Percentiles rank a stretch among this genome's conserved stretches.
These are phyloP conservation scores for Sinopyrophorus schimmeli DNA, from an alignment of 2,888 invertebrate species.

Conservation along the genomic window DNA sequence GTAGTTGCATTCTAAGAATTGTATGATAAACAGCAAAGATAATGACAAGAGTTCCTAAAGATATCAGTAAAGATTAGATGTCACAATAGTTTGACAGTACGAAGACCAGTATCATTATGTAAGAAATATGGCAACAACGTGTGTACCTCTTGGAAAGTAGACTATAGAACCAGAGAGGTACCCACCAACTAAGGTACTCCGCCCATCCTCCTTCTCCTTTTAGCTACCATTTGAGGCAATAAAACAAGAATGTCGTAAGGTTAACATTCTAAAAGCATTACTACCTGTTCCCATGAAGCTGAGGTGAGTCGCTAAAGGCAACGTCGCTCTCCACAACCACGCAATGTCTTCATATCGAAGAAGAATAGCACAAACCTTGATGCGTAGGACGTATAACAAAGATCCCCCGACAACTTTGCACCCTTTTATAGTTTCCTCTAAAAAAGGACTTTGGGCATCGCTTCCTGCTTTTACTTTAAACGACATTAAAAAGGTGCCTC, in stretches of 20 bases:
- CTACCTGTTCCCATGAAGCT: constrained; percentile 42
- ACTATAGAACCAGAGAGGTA: constrained; percentile 15
- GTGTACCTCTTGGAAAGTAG: constrained; percentile 26
- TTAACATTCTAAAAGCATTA: constrained; percentile 33
- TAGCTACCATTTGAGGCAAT: constrained; percentile 9
- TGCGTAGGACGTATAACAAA: constrained; percentile 25
- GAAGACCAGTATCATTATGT: too few relatives aligned
- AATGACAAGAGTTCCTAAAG: constrained; percentile 8
- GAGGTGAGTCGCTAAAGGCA: constrained; percentile 34
- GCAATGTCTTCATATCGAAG: constrained; percentile 31
- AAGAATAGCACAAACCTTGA: constrained; percentile 23
- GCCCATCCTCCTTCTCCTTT: constrained; percentile 22
- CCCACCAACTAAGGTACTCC: constrained; percentile 15
- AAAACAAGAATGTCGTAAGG: constrained; percentile 24
- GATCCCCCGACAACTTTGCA: constrained; percentile 13
- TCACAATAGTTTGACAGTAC: constrained; percentile 19
- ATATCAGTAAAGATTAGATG: constrained; percentile 13
- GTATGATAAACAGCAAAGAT: constrained; percentile 15
- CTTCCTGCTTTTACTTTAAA: constrained; percentile 16
- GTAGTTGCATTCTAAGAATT: constrained; percentile 11
- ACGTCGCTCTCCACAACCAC: constrained; percentile 30
- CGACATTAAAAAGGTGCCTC: too few relatives aligned
- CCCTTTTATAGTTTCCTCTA: constrained; percentile 12
- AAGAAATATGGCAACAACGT: constrained; percentile 25
- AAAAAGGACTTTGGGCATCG: constrained; percentile 10